Conservation (phyloP, 2,113 vertebrate genomes). For the Phaethon lepturus region DNA sequence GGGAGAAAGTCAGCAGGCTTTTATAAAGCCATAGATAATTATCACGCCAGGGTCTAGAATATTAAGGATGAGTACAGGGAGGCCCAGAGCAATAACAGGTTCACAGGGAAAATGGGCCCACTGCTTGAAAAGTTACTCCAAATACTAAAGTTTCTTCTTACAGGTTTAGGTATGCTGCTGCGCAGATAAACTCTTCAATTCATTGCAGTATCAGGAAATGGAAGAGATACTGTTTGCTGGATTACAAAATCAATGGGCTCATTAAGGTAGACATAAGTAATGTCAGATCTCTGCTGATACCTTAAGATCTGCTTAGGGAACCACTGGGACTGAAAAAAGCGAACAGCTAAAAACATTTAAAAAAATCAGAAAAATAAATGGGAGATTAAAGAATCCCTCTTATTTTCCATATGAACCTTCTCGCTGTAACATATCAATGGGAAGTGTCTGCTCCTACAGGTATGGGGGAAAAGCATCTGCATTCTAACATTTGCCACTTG, state of each 20-base stretch:
- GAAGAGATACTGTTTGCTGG: not conserved
- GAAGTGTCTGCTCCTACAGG: not conserved
- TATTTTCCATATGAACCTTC: not conserved
- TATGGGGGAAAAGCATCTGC: not conserved
- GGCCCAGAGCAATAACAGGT: not conserved
- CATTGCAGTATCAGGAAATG: not conserved
- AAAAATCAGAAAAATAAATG: not conserved
- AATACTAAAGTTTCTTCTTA: not conserved
- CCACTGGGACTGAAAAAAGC: not conserved
- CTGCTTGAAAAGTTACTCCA: not conserved
- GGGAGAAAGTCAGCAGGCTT: slow-evolving; percentile 10
- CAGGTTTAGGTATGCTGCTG: not conserved
- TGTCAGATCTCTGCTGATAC: slow-evolving; percentile 15
- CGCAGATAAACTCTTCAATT: not conserved
- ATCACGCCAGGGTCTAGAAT: not conserved
- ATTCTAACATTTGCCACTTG: not conserved
- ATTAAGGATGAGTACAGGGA: not conserved
- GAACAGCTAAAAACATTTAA: not conserved
- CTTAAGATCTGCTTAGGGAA: slow-evolving; percentile 11
- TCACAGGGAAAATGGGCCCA: not conserved
- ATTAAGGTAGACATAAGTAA: not conserved
- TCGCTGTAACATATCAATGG: not conserved
- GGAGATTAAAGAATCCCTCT: not conserved
- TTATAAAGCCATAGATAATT: not conserved
- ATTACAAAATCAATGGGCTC: slow-evolving; percentile 16